These are phyloP conservation scores for Corticium candelabrum DNA, from an alignment of 37 sponge, comb jelly and placozoan species.

Conservation along the genomic window DNA sequence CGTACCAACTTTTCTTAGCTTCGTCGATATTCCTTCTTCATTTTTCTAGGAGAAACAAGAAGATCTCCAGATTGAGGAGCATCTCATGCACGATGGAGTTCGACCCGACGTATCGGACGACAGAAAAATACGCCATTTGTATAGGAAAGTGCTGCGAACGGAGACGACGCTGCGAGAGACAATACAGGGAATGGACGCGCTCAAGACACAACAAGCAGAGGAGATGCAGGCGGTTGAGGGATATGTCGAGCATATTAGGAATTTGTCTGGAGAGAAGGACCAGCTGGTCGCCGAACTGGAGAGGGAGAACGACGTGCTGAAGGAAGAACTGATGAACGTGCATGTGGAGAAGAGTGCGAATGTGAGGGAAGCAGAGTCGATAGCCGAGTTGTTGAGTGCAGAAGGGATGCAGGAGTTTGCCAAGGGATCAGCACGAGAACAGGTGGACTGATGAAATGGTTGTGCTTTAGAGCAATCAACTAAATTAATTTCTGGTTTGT, in stretches of 20 bases:
- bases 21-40: not conserved
- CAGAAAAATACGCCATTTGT: conserved; percentile 33
- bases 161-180: conserved; percentile 12
- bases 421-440: not conserved
- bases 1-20: not conserved
- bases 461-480: no score
- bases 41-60: not conserved
- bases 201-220: conserved; percentile 31
- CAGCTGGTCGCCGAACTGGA: conserved; percentile 21
- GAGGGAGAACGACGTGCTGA: conserved; percentile 15
- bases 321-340: conserved; percentile 1
- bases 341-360: not conserved
- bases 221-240: conserved; percentile 34
- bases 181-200: not conserved
- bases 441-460: no score
- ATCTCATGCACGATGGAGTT: not conserved
- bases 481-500: no score
- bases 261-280: conserved; percentile 20
- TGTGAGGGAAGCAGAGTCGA: not conserved
- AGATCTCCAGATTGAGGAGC: not conserved
- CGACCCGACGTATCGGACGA: conserved; percentile 10
- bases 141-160: conserved; percentile 36
- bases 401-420: not conserved
- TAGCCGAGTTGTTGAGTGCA: not conserved
- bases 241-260: conserved; percentile 18